These are phyloP conservation scores for Drosophila jambulina DNA, from an alignment of 1,140 invertebrate genomes.

Conservation along the genomic window DNA sequence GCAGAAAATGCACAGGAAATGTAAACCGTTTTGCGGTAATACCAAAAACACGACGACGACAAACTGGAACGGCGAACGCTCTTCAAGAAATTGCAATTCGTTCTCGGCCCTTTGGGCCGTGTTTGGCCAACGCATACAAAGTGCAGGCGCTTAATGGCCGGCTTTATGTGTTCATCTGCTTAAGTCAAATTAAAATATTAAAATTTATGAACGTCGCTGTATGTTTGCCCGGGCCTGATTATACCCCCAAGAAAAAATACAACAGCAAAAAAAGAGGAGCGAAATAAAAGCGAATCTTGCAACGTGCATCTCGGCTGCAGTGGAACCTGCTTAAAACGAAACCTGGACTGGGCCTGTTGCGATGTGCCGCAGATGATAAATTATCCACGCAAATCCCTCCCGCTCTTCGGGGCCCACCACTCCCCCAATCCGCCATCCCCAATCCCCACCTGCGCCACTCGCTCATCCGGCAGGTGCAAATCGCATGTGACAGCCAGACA, in stretches of 20 bases:
- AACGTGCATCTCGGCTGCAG: slow-evolving; percentile 65
- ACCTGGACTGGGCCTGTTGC: slow-evolving; percentile 43
- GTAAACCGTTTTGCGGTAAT: slow-evolving; percentile 73
- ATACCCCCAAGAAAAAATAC: slow-evolving; percentile 22
- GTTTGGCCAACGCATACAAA: slow-evolving; percentile 44
- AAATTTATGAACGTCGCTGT: slow-evolving; percentile 74
- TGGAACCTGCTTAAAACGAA: slow-evolving; percentile 73
- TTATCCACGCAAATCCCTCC: slow-evolving; percentile 76
- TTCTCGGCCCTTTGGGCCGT: slow-evolving; percentile 29
- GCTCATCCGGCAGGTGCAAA: slow-evolving; percentile 83
- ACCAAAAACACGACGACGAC: slow-evolving; percentile 38
- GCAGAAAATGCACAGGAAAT: slow-evolving; percentile 81
- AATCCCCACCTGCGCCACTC: slow-evolving; percentile 54
- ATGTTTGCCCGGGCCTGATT: slow-evolving; percentile 57
- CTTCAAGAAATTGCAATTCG: slow-evolving; percentile 67
- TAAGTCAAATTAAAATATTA: slow-evolving; percentile 81
- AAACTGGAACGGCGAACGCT: slow-evolving; percentile 39
- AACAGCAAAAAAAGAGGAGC: slow-evolving; percentile 3
- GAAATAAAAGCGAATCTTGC: slow-evolving; percentile 65
- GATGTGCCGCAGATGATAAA: slow-evolving; percentile 79
- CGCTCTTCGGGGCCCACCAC: slow-evolving; percentile 11
- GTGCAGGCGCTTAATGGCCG: slow-evolving; percentile 52
- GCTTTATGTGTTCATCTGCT: slow-evolving; percentile 75
- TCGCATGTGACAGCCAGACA: slow-evolving; percentile 83
- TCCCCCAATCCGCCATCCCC: slow-evolving; percentile 1